Conservation (phyloP, 2,797 vertebrate species). For the Capromys pilorides region DNA sequence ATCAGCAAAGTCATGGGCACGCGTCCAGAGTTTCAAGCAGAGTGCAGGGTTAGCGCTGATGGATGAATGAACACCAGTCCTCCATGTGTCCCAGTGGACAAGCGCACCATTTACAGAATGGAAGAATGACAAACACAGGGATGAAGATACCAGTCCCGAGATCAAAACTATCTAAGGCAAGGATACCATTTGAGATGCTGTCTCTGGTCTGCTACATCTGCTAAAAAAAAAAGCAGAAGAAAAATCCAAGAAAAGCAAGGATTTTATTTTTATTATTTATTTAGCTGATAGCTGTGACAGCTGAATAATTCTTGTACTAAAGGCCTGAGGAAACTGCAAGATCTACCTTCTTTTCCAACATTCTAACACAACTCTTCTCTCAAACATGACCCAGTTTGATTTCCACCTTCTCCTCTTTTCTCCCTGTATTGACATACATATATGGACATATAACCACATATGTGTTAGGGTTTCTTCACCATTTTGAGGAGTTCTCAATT, state of each 20-base stretch:
- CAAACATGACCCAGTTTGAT: neutral
- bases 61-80: neutral
- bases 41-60: neutral
- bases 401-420: neutral
- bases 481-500: neutral
- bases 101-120: neutral
- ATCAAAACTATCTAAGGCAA: neutral
- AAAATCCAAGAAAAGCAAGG: neutral
- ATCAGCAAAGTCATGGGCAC: neutral
- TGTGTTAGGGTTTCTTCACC: neutral
- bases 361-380: neutral
- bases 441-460: neutral
- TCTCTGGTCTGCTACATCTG: neutral
- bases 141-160: neutral
- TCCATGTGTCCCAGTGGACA: neutral
- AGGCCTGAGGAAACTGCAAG: neutral
- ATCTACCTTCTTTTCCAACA: neutral
- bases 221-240: conserved; percentile 1
- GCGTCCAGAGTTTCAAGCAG: neutral
- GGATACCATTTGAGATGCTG: neutral
- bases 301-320: conserved; percentile 19
- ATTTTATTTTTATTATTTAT: conserved; percentile 20
- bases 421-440: neutral
- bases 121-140: neutral
- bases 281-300: neutral